A percentile compares a stretch with the other conserved stretches of the same genome.
These are phyloP conservation scores for Neuroscelio doddi DNA, from an alignment of 2,888 invertebrate genomes.

Conservation along the genomic window DNA sequence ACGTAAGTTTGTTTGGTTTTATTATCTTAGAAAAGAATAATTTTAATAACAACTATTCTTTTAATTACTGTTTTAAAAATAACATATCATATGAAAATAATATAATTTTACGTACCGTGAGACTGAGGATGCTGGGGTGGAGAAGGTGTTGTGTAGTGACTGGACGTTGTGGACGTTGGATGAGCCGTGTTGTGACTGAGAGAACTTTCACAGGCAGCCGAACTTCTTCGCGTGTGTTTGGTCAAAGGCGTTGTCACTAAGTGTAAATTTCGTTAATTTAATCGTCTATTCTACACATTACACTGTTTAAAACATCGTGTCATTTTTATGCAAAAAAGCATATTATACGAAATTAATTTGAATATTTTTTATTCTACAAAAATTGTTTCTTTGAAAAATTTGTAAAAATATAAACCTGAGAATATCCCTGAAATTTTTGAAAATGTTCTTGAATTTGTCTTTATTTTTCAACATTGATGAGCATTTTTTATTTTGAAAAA, in stretches of 20 bases:
- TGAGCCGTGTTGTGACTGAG: constrained; percentile 61
- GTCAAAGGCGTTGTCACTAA: constrained; percentile 66
- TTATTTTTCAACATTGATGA: too few species aligned
- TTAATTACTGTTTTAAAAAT: too few species aligned
- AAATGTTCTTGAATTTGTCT: too few species aligned
- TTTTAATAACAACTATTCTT: too few species aligned
- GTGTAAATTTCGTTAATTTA: neutral
- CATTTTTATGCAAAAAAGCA: neutral
- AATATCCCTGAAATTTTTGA: too few species aligned
- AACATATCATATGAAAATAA: neutral
- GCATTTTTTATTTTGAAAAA: too few species aligned
- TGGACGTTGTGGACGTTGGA: constrained; percentile 67
- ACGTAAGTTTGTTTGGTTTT: too few species aligned
- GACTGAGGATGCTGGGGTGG: constrained; percentile 69
- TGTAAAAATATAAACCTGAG: too few species aligned
- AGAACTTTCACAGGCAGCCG: constrained; percentile 66
- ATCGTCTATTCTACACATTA: constrained; percentile 1
- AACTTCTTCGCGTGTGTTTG: constrained; percentile 64
- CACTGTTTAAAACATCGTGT: neutral
- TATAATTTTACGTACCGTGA: constrained; percentile 55
- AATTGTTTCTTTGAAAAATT: too few species aligned
- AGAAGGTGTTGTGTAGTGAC: constrained; percentile 72
- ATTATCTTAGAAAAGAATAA: too few species aligned
- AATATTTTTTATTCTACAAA: too few species aligned
- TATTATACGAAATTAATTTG: too few species aligned